Evolutionary conservation across 1,140 invertebrate genomes (phyloP).

Genomic region (Halictus rubicundus): DNA sequence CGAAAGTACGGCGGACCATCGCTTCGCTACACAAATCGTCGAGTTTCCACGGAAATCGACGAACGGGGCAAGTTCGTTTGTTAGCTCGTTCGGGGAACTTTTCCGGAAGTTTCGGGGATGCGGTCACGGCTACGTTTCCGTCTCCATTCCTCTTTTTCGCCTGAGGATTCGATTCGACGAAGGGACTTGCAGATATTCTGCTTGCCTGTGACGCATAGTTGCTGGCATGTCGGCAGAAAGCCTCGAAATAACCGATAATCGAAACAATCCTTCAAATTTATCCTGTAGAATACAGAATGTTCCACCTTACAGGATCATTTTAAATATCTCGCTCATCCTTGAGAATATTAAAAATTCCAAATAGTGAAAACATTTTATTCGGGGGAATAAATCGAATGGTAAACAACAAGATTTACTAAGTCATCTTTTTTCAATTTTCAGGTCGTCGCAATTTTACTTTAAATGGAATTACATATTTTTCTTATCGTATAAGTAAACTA

Average conservation of each 20-base stretch:
- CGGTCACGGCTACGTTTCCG: constrained; percentile 1
- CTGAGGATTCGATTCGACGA: constrained; percentile 13
- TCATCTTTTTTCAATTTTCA: too few relatives aligned
- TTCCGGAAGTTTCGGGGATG: constrained; percentile 22
- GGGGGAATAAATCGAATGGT: too few relatives aligned
- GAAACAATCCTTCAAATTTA: too few relatives aligned
- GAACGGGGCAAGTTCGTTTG: constrained; percentile 51
- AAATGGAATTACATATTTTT: too few relatives aligned
- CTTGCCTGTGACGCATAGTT: constrained; percentile 4
- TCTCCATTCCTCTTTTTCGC: constrained; percentile 26
- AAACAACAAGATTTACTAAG: too few relatives aligned
- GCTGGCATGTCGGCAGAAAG: background rate
- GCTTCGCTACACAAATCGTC: constrained; percentile 50
- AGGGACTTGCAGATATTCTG: constrained; percentile 33
- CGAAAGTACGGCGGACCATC: constrained; percentile 8
- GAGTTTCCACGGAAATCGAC: constrained; percentile 23
- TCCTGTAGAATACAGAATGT: too few relatives aligned
- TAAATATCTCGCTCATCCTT: too few relatives aligned
- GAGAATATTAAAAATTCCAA: too few relatives aligned
- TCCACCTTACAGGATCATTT: too few relatives aligned
- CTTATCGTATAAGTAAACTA: too few relatives aligned
- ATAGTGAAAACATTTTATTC: too few relatives aligned
- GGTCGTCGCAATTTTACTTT: too few relatives aligned
- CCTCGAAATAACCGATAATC: background rate
- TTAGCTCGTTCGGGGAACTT: constrained; percentile 53